Evolutionary conservation across 2,113 vertebrate genomes (phyloP).

Genomic region (Laterallus jamaicensis): DNA sequence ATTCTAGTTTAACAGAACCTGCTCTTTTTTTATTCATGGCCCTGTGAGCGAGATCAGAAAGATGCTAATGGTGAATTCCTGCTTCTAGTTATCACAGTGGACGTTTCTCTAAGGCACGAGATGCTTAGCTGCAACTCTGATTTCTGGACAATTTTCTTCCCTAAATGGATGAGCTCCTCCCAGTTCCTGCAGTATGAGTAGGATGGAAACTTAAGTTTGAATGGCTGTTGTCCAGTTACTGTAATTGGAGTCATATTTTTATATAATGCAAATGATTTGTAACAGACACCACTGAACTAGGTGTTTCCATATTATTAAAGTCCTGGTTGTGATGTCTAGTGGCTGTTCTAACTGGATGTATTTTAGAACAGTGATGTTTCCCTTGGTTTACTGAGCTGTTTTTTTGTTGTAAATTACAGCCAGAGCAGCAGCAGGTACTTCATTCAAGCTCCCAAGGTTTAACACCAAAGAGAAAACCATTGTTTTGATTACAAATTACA

Average conservation of each 20-base stretch:
- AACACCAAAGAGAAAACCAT: conserved; percentile 56
- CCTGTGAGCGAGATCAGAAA: conserved; percentile 5
- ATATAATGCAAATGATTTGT: conserved; percentile 33
- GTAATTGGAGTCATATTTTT: conserved; percentile 45
- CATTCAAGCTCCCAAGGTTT: conserved; percentile 48
- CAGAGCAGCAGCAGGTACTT: conserved; percentile 46
- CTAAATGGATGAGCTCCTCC: conserved; percentile 18
- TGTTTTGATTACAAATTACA: conserved; percentile 2
- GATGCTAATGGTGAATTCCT: conserved; percentile 31
- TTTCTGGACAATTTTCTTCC: neutral
- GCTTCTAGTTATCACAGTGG: conserved; percentile 30
- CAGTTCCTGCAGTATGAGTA: conserved; percentile 36
- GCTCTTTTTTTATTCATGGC: conserved; percentile 11
- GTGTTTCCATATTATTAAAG: conserved; percentile 59
- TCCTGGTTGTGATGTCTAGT: conserved; percentile 23
- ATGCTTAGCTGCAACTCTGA: conserved; percentile 20
- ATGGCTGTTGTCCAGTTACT: conserved; percentile 39
- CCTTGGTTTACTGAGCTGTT: neutral
- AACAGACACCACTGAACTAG: conserved; percentile 25
- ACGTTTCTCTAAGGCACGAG: neutral
- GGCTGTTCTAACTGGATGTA: conserved; percentile 48
- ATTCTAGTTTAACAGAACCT: conserved; percentile 3
- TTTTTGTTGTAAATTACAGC: conserved; percentile 19
- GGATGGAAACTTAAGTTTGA: conserved; percentile 45
- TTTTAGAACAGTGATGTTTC: conserved; percentile 44